phyloP scores from a whole-genome alignment of 2,113 vertebrate species.

The Chionodraco myersi region DNA sequence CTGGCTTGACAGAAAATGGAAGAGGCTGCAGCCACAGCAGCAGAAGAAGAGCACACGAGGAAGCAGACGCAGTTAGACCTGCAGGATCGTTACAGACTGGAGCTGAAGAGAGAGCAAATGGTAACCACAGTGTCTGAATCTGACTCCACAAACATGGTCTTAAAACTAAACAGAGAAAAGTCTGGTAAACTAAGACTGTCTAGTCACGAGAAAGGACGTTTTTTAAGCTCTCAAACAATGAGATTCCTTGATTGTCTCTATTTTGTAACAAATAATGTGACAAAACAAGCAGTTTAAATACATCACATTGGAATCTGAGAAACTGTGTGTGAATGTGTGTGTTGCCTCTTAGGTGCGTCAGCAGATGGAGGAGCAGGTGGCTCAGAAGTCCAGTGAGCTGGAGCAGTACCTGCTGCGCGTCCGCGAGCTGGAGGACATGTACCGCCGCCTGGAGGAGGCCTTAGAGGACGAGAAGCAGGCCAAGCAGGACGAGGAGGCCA shows the following conservation, averaged over 20 bases:
- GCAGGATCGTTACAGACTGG: slow-evolving; percentile 91
- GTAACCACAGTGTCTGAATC: slow-evolving; percentile 66
- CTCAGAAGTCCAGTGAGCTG: slow-evolving; percentile 94
- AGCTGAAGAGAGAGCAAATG: slow-evolving; percentile 94
- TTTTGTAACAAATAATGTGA: no score
- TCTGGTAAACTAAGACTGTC: neutral
- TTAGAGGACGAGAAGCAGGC: slow-evolving; percentile 94
- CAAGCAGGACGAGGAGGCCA: slow-evolving; percentile 92
- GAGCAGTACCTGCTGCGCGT: slow-evolving; percentile 94
- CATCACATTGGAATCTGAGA: no score
- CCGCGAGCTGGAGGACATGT: slow-evolving; percentile 93
- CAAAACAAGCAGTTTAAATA: no score
- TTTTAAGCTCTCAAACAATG: no score
- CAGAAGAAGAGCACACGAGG: slow-evolving; percentile 88
- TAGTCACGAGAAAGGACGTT: neutral
- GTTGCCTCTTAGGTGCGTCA: slow-evolving; percentile 87
- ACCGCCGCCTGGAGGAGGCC: slow-evolving; percentile 91
- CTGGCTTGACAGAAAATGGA: slow-evolving; percentile 88
- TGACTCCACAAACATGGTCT: neutral
- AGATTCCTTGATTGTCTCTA: no score
- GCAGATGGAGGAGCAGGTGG: slow-evolving; percentile 96
- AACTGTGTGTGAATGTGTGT: slow-evolving; percentile 27
- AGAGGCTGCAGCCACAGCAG: slow-evolving; percentile 87
- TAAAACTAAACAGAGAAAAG: neutral
- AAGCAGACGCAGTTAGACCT: slow-evolving; percentile 90